Conservation (phyloP, 1,140 invertebrate species). For the Diabrotica undecimpunctata region DNA sequence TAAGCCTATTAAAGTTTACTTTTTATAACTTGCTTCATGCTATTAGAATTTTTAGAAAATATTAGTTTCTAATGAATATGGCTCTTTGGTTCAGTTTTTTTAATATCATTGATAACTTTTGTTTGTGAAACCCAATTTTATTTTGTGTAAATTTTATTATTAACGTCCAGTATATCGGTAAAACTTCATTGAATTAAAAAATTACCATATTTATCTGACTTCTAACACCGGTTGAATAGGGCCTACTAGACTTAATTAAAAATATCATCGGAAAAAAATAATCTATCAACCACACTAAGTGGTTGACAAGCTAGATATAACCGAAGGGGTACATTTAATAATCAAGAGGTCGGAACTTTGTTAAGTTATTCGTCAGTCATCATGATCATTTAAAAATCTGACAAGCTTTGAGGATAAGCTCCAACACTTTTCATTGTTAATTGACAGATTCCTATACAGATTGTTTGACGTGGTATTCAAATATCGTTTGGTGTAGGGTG, state of each 20-base stretch:
- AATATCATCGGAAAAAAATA: background rate
- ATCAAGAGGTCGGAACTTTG: background rate
- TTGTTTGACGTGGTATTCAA: background rate
- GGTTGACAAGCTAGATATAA: background rate
- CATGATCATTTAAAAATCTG: conserved; percentile 7
- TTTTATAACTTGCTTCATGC: too few species aligned
- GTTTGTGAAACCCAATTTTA: too few species aligned
- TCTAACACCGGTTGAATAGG: background rate
- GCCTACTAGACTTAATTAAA: too few species aligned
- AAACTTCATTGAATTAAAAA: too few species aligned
- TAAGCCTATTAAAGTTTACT: too few species aligned
- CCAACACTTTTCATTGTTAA: conserved; percentile 11
- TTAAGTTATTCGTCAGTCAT: conserved; percentile 6
- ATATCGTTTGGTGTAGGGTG: background rate
- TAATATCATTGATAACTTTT: too few species aligned
- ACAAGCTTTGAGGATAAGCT: background rate
- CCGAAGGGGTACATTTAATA: conserved; percentile 6
- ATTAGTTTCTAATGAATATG: too few species aligned
- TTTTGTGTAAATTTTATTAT: too few species aligned
- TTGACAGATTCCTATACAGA: conserved; percentile 1
- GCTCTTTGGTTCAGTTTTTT: too few species aligned
- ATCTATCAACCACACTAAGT: conserved; percentile 4
- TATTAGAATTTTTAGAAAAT: too few species aligned
- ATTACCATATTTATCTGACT: too few species aligned
- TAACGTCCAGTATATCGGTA: too few species aligned